Evolutionary conservation across 2,888 invertebrate genomes (phyloP).

Genomic region (Stenchaetothrips biformis): DNA sequence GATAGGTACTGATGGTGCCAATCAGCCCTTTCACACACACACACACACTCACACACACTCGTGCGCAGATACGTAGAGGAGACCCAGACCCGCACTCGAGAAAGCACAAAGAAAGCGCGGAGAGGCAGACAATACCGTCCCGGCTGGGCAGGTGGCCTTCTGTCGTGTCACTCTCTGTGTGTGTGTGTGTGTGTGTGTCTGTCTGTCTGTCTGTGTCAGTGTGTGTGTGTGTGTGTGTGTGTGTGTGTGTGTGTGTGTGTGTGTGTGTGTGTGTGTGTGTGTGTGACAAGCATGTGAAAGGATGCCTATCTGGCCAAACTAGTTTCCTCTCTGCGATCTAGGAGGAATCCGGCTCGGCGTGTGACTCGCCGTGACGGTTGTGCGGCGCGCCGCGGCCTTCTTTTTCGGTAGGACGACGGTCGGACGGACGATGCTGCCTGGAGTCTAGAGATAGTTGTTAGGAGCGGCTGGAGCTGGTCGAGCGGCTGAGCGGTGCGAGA

Average conservation of each 20-base stretch:
- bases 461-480: neutral
- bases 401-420: neutral
- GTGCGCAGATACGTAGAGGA: too few species aligned
- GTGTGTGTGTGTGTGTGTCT: slow-evolving; percentile 5
- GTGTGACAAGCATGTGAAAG: slow-evolving; percentile 13
- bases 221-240: too few species aligned
- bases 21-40: too few species aligned
- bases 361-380: neutral
- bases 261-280: slow-evolving; percentile 12
- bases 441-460: neutral
- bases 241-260: neutral
- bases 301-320: neutral
- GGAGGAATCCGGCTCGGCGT: neutral
- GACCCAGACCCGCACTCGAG: too few species aligned
- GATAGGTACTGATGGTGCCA: too few species aligned
- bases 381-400: too few species aligned
- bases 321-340: neutral
- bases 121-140: too few species aligned
- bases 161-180: neutral
- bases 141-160: too few species aligned
- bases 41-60: too few species aligned
- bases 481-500: neutral
- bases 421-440: neutral
- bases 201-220: too few species aligned
- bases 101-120: too few species aligned